phyloP scores from a whole-genome alignment of 1,140 invertebrate species.

The Cephus cinctus region DNA sequence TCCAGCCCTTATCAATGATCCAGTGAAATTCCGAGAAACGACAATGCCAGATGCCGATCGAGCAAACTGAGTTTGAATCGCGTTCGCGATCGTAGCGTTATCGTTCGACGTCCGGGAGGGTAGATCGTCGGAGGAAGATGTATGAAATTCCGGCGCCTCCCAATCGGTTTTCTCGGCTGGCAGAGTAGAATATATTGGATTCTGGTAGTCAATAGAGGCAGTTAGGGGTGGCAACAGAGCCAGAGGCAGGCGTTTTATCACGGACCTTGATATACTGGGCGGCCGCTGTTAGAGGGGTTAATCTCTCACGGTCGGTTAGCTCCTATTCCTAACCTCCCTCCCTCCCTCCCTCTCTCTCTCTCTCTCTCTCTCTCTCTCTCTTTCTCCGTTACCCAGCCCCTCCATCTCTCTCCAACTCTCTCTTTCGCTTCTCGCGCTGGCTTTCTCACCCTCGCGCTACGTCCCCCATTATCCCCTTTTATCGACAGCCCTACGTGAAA shows the following conservation, averaged over 20 bases:
- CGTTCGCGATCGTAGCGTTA: slow-evolving; percentile 38
- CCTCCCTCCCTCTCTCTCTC: slow-evolving; percentile 8
- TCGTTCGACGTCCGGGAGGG: no score
- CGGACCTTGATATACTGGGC: slow-evolving; percentile 55
- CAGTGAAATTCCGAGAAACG: no score
- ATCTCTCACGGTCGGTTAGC: slow-evolving; percentile 58
- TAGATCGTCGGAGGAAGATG: slow-evolving; percentile 50
- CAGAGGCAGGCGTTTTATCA: slow-evolving; percentile 55
- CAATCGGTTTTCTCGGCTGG: slow-evolving; percentile 50
- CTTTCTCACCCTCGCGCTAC: background rate
- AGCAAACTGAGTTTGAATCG: no score
- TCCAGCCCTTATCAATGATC: no score
- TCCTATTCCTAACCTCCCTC: slow-evolving; percentile 52
- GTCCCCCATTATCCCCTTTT: no score
- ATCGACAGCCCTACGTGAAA: no score
- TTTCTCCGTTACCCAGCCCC: slow-evolving; percentile 12
- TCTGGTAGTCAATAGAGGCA: slow-evolving; percentile 55
- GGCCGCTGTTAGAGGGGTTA: slow-evolving; percentile 54
- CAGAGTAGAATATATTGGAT: slow-evolving; percentile 55
- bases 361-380: slow-evolving; percentile 10
- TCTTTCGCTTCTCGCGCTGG: background rate
- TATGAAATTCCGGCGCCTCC: slow-evolving; percentile 55
- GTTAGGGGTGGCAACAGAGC: slow-evolving; percentile 53
- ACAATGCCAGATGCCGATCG: no score
- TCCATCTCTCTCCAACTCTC: slow-evolving; percentile 13